Conservation (phyloP, 2,888 invertebrate genomes). For the Eledona agricola region DNA sequence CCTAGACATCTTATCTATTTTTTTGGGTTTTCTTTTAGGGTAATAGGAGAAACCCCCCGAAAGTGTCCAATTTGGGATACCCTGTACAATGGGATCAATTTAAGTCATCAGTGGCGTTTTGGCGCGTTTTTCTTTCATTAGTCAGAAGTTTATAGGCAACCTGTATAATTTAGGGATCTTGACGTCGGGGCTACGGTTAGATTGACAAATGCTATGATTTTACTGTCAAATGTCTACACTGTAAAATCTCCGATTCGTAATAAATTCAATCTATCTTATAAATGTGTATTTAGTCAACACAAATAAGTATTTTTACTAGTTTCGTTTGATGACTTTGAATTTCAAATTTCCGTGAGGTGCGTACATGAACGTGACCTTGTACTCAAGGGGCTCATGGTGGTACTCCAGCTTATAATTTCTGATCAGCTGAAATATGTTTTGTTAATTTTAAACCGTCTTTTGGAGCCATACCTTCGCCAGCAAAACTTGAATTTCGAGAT, state of each 20-base stretch:
- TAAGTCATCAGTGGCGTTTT: too few species aligned
- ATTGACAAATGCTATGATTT: too few species aligned
- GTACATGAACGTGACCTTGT: slow-evolving; percentile 66
- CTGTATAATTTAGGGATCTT: too few species aligned
- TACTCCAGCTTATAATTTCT: slow-evolving; percentile 73
- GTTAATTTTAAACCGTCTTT: not conserved
- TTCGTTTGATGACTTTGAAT: slow-evolving; percentile 65
- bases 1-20: too few species aligned
- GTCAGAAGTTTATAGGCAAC: too few species aligned
- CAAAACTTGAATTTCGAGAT: slow-evolving; percentile 76
- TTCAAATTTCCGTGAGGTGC: slow-evolving; percentile 74
- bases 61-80: too few species aligned
- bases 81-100: too few species aligned
- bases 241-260: not conserved
- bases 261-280: slow-evolving; percentile 2
- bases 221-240: too few species aligned
- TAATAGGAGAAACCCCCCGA: too few species aligned
- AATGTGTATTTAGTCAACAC: not conserved
- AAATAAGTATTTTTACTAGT: slow-evolving; percentile 10
- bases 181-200: too few species aligned
- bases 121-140: too few species aligned
- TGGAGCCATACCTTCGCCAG: slow-evolving; percentile 75
- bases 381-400: slow-evolving; percentile 69
- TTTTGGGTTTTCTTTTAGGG: too few species aligned
- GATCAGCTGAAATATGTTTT: slow-evolving; percentile 66